These are phyloP conservation scores for Rhagoletis pomonella DNA, from an alignment of 1,140 invertebrate genomes.

Conservation along the genomic window DNA sequence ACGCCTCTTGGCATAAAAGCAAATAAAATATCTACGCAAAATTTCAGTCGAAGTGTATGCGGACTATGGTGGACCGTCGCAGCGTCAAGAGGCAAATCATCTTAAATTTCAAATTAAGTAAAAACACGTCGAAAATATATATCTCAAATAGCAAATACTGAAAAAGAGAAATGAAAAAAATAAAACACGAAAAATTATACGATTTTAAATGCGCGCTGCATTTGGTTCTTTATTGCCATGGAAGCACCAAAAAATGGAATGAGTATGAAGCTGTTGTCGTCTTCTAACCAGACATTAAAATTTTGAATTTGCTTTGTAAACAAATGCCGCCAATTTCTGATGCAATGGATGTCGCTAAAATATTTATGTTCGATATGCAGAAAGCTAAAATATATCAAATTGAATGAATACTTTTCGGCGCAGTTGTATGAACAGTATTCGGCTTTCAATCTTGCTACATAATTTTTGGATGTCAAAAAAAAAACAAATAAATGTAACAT, in stretches of 20 bases:
- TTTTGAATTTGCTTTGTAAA: conserved; percentile 14
- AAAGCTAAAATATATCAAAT: not conserved
- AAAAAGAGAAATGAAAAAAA: not conserved
- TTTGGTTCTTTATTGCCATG: not conserved
- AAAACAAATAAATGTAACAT: not conserved
- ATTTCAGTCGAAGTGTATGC: not conserved
- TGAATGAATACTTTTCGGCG: not conserved
- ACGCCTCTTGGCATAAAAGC: not conserved
- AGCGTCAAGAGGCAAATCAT: not conserved
- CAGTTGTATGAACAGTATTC: not conserved
- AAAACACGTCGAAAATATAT: not conserved
- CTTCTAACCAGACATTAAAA: not conserved
- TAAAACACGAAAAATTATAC: not conserved
- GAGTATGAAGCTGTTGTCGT: not conserved
- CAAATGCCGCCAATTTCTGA: not conserved
- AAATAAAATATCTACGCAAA: not conserved
- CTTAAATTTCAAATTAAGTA: not conserved
- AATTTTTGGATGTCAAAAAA: not conserved
- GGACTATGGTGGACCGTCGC: not conserved
- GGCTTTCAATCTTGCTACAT: not conserved
- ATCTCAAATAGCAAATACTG: not conserved
- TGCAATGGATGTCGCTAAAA: not conserved
- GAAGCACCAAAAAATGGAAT: not conserved
- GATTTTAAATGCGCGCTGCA: no score
- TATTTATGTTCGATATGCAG: not conserved